Evolutionary conservation across 1,140 invertebrate genomes (phyloP), one percentile per base, ranked within the genome.

Genomic region (Sesamia nonagrioides): DNA sequence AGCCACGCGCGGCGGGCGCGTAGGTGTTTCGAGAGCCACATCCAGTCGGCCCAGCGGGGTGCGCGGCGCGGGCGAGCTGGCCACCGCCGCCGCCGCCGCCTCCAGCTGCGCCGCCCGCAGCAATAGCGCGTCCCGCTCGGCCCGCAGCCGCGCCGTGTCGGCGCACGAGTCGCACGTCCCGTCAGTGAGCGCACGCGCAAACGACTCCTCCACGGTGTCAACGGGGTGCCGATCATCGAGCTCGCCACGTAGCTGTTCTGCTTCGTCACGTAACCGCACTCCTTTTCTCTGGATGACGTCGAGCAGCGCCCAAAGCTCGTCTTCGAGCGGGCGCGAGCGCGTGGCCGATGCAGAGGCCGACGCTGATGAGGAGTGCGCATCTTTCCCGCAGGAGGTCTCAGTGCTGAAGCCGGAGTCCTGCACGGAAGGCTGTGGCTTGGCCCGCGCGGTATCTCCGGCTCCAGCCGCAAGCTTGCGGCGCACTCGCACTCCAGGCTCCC

Each of bases 341-440:
- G 92, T 81, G 0, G 92, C 86, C 66, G 78, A 92, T 40, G 95
- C 84, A 84, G 93, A 69, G 82, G 96, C 90, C 80, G 96, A 89
- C 48, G 95, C 86, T 82, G 95, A 90, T 6, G 73, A 75, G 17
- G 97, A 97, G 88, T 97, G 96, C 48, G 96, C 96, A 87, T 98
- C 97, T 89, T 77, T 75, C 13, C 73, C 73, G 73, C 73, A 75
- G 18, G 73, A 75, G 21, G 73, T 75, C 73, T 98, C 97, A 58
- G 97, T 98, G 90, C 97, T 98, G 93, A 98, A 98, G 40, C 97
- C 97, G 13, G 97, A 98, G 91, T 98, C 97, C 89, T 98, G 97
- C 9, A 98, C 97, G 60, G 97, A 96, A 78, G 97, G 92, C 95
- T 97, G 82, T 95, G 96, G 89, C 96, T 97, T 86, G 96, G 95